Percentiles rank a stretch among this genome's conserved stretches.
phyloP scores from a whole-genome alignment of 2,888 invertebrate species.

The Dichetophora obliterata region DNA sequence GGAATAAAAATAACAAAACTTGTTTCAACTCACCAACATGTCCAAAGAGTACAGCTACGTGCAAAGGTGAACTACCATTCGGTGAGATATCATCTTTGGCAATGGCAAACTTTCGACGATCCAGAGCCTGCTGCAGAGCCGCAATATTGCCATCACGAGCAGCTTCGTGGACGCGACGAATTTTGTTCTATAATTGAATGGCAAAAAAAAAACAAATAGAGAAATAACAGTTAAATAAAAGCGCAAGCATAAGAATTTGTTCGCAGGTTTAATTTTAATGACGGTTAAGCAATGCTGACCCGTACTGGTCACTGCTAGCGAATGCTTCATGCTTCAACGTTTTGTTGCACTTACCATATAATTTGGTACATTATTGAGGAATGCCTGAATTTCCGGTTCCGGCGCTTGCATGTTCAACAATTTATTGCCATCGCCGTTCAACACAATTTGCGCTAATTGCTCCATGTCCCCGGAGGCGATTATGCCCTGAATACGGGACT shows the following conservation, averaged over 20 bases:
- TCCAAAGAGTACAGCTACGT: slow-evolving; percentile 87
- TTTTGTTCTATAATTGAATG: slow-evolving; percentile 81
- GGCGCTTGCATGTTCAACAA: slow-evolving; percentile 78
- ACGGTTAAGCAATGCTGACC: neutral
- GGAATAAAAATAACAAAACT: neutral
- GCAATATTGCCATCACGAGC: slow-evolving; percentile 87
- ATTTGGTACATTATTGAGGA: slow-evolving; percentile 87
- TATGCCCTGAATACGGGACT: slow-evolving; percentile 77
- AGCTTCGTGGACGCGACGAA: slow-evolving; percentile 88
- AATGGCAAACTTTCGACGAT: slow-evolving; percentile 90
- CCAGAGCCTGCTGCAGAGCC: slow-evolving; percentile 86
- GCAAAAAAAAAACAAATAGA: neutral
- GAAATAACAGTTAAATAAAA: neutral
- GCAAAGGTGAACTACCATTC: slow-evolving; percentile 87
- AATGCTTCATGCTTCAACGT: neutral
- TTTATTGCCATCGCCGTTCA: slow-evolving; percentile 88
- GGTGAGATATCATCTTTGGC: slow-evolving; percentile 88
- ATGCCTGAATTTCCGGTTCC: slow-evolving; percentile 86
- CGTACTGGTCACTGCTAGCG: neutral
- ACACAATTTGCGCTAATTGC: slow-evolving; percentile 87
- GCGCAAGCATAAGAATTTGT: neutral
- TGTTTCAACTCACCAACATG: slow-evolving; percentile 75
- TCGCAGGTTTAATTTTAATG: neutral
- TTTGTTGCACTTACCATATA: slow-evolving; percentile 79
- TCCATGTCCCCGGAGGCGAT: slow-evolving; percentile 87